Conservation (phyloP, 1,140 invertebrate species). For the Potamilus streckersoni region DNA sequence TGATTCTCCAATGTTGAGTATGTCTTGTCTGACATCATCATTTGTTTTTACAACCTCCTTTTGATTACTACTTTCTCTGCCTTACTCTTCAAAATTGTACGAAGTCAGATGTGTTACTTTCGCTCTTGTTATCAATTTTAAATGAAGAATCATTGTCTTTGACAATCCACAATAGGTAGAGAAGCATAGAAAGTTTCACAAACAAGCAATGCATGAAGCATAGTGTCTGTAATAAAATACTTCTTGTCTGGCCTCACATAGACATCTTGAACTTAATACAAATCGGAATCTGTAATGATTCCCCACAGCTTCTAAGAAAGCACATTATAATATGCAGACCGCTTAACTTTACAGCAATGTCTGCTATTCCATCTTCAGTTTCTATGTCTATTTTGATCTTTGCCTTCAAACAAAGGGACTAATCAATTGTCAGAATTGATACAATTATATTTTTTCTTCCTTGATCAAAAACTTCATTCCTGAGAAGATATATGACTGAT, state of each 20-base stretch:
- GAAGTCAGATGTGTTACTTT: too few relatives aligned
- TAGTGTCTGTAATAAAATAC: too few relatives aligned
- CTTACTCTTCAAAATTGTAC: too few relatives aligned
- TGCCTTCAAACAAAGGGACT: constrained; percentile 48
- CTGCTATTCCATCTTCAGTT: constrained; percentile 5
- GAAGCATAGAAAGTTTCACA: too few relatives aligned
- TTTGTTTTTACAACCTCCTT: not conserved
- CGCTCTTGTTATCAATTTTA: too few relatives aligned
- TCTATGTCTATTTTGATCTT: not conserved
- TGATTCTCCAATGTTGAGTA: not conserved
- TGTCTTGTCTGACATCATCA: not conserved
- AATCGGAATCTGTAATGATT: constrained; percentile 27
- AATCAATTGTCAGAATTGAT: constrained; percentile 50
- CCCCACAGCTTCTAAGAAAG: constrained; percentile 33
- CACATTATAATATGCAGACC: constrained; percentile 38
- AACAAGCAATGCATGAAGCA: too few relatives aligned
- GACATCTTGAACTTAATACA: not conserved
- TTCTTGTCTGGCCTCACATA: too few relatives aligned
- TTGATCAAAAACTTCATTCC: constrained; percentile 40
- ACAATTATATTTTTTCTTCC: constrained; percentile 22
- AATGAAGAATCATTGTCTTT: too few relatives aligned
- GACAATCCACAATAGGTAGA: too few relatives aligned
- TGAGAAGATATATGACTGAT: constrained; percentile 27
- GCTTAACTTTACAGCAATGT: constrained; percentile 1
- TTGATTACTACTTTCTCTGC: too few relatives aligned